Percentiles rank a stretch among this genome's conserved stretches.
Conservation (phyloP, 2,113 vertebrate species). For the Nycticryphes semicollaris region DNA sequence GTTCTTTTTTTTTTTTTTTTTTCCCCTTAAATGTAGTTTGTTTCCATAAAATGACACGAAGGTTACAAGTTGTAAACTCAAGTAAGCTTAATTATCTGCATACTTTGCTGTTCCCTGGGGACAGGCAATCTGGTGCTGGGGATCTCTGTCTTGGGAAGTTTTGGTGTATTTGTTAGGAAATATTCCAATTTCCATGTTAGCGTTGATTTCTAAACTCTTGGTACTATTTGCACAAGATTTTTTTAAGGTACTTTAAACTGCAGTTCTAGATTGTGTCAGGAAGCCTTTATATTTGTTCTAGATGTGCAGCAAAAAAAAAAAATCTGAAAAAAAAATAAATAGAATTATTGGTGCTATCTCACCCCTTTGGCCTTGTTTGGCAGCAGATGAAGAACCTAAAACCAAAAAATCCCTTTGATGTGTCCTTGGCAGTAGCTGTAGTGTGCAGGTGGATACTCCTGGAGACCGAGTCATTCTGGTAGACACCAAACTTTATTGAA, state of each 20-base stretch:
- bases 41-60: slow-evolving; percentile 43
- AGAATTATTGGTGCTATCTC: not conserved
- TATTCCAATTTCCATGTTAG: not conserved
- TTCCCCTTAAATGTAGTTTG: not conserved
- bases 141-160: slow-evolving; percentile 32
- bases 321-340: not conserved
- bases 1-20: not conserved
- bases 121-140: slow-evolving; percentile 43
- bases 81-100: slow-evolving; percentile 56
- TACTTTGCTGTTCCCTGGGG: slow-evolving; percentile 48
- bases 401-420: not conserved
- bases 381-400: not conserved
- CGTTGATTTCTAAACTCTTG: not conserved
- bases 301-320: not conserved
- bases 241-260: not conserved
- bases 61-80: slow-evolving; percentile 42
- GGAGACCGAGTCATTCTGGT: not conserved
- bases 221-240: not conserved
- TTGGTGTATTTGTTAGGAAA: slow-evolving; percentile 19
- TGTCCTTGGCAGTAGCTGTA: not conserved
- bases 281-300: not conserved
- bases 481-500: not conserved
- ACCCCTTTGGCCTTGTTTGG: not conserved
- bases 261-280: not conserved
- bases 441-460: not conserved